Base-by-base conservation (phyloP, 2,888 invertebrate genomes). In the Copidosoma aretas region DNA sequence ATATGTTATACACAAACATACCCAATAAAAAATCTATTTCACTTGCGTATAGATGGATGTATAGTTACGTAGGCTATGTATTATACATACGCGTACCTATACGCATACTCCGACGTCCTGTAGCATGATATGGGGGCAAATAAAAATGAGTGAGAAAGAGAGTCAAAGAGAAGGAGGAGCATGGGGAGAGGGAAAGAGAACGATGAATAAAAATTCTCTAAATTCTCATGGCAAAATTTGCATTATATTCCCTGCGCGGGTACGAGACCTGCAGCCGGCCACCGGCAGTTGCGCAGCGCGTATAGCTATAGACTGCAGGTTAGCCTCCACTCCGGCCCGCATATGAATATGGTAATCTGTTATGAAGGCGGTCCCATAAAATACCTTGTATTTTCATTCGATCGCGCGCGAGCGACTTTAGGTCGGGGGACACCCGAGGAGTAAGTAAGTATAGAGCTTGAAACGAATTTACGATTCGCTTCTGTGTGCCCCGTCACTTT, bases 281-380 rank as follows among this genome's bases (percentile, higher is more conserved):
- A 32, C 32, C 8, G 32, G 22, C 32, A 5, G 8, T 32, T 32
- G 8, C 32, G 8, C 8, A 32, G n/a, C 8, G 8, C 32, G 8
- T 32, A 32, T 32, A 32, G 4, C 32, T 32, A 32, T 32, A 32
- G 3, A n/a, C n/a, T n/a, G n/a, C n/a, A n/a, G n/a, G n/a, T n/a
- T n/a, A n/a, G 32, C 24, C 24, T 54, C 25, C 43, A 14, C 54
- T 24, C n/a, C 32, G 32, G 32, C 32, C 8, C 24, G 53, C 52
- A 51, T 60, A 60, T 68, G 68, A 68, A 68, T 68, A 68, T 68
- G 68, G 58, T 68, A 68, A 68, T 64, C 56, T 58, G 64, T 58
- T 64, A 53, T 49, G 53, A 56, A 46, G 43, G 39, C 56, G 21
- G 60, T 53, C 53, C 43, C 53, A 46, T 67, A 61, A 67, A 67